These are phyloP conservation scores for Girardinus metallicus DNA, from an alignment of 2,797 vertebrate species.

Conservation along the genomic window DNA sequence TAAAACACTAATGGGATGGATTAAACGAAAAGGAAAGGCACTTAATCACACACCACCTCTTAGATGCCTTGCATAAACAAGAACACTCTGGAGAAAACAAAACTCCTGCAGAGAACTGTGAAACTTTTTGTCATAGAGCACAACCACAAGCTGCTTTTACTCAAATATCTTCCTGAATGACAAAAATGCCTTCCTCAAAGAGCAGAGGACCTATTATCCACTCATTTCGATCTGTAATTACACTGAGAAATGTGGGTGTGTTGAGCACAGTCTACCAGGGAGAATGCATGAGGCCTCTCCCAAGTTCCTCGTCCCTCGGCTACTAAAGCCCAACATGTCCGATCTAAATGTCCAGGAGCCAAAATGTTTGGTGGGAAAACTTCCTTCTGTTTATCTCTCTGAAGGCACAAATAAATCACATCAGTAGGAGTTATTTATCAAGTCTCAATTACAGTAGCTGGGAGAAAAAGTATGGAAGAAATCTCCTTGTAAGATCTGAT, in stretches of 20 bases:
- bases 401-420: slow-evolving; percentile 85
- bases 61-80: background rate
- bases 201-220: slow-evolving; percentile 62
- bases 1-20: background rate
- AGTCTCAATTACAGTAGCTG: slow-evolving; percentile 69
- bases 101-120: slow-evolving; percentile 30
- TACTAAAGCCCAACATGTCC: slow-evolving; percentile 72
- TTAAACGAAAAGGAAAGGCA: slow-evolving; percentile 3
- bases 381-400: slow-evolving; percentile 76
- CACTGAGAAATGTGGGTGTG: slow-evolving; percentile 77
- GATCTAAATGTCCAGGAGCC: slow-evolving; percentile 69
- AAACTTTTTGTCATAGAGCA: slow-evolving; percentile 25
- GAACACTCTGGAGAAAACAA: slow-evolving; percentile 12
- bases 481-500: background rate
- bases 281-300: slow-evolving; percentile 67
- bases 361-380: slow-evolving; percentile 83
- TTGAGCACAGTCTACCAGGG: slow-evolving; percentile 64
- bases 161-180: slow-evolving; percentile 54
- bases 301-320: slow-evolving; percentile 53
- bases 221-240: slow-evolving; percentile 73
- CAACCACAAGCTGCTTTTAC: slow-evolving; percentile 41
- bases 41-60: background rate
- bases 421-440: slow-evolving; percentile 80
- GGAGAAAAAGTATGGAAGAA: slow-evolving; percentile 41
- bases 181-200: slow-evolving; percentile 61